phyloP scores from a whole-genome alignment of 1,140 invertebrate species.

The Atta cephalotes region DNA sequence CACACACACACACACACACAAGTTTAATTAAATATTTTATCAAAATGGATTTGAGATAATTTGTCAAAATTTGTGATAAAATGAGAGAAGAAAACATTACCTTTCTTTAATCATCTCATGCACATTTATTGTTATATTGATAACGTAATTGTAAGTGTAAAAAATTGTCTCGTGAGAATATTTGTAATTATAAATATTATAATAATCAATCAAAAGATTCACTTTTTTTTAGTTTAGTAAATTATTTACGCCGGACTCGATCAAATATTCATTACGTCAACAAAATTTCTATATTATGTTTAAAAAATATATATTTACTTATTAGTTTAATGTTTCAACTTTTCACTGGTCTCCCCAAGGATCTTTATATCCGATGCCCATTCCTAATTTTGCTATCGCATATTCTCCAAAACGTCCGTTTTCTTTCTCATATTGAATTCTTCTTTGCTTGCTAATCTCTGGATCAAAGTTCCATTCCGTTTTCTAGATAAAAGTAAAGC shows the following conservation, averaged over 20 bases:
- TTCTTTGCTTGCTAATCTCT: constrained; percentile 78
- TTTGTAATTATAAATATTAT: background rate
- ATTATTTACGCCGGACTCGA: background rate
- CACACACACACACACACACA: too few species aligned
- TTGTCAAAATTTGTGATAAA: background rate
- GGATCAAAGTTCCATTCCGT: constrained; percentile 83
- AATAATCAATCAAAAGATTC: background rate
- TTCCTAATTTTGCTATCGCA: constrained; percentile 73
- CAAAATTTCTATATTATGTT: background rate
- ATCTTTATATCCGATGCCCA: constrained; percentile 72
- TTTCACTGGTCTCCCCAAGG: constrained; percentile 60
- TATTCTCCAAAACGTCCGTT: constrained; percentile 79
- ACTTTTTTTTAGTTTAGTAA: constrained; percentile 16
- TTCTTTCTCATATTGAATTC: constrained; percentile 76
- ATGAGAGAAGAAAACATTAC: background rate
- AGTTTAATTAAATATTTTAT: constrained; percentile 6
- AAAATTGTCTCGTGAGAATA: background rate
- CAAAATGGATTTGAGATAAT: background rate
- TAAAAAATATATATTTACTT: constrained; percentile 9
- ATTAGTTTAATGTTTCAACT: background rate
- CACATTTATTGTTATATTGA: background rate
- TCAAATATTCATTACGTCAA: background rate
- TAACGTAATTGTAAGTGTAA: background rate
- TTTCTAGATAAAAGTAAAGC: constrained; percentile 69
- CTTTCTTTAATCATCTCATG: background rate